Evolutionary conservation across 2,113 vertebrate species (phyloP).

Genomic region (Hippoglossus stenolepis): DNA sequence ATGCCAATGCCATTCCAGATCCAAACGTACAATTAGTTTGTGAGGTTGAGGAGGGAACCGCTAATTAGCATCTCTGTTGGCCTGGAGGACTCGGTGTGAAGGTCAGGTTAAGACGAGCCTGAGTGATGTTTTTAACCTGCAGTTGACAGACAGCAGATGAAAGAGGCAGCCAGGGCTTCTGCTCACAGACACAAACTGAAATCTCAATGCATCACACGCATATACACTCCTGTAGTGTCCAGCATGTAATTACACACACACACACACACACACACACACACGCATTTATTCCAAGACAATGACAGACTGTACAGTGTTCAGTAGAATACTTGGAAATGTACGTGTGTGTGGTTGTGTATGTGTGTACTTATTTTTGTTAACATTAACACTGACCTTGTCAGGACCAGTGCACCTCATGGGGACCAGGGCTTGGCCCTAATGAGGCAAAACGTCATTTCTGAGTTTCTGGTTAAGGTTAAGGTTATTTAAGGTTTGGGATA

Average conservation of each 20-base stretch:
- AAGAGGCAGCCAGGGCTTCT: conserved; percentile 33
- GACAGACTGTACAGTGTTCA: too few species aligned
- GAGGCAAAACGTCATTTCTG: too few species aligned
- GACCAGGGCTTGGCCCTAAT: too few species aligned
- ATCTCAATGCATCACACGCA: conserved; percentile 7
- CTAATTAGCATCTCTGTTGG: conserved; percentile 63
- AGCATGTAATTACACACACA: not conserved
- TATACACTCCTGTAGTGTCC: not conserved
- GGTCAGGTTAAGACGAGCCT: conserved; percentile 58
- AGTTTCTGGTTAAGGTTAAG: too few species aligned
- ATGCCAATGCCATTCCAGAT: conserved; percentile 24
- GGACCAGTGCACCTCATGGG: too few species aligned
- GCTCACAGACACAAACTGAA: conserved; percentile 16
- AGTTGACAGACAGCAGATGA: conserved; percentile 56
- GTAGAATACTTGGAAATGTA: too few species aligned
- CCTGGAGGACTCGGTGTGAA: conserved; percentile 67
- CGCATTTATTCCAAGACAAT: not conserved
- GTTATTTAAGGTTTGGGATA: too few species aligned
- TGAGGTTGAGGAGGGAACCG: conserved; percentile 29
- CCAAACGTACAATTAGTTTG: conserved; percentile 51
- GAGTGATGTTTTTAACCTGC: conserved; percentile 55
- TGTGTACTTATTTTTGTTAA: too few species aligned
- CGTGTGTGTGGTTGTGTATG: too few species aligned
- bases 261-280: not conserved
- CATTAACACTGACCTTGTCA: too few species aligned